Percentiles rank a stretch among this genome's conserved stretches.
These are phyloP conservation scores for Lasioglossum lativentre DNA, from an alignment of 2,888 invertebrate genomes.

Conservation along the genomic window DNA sequence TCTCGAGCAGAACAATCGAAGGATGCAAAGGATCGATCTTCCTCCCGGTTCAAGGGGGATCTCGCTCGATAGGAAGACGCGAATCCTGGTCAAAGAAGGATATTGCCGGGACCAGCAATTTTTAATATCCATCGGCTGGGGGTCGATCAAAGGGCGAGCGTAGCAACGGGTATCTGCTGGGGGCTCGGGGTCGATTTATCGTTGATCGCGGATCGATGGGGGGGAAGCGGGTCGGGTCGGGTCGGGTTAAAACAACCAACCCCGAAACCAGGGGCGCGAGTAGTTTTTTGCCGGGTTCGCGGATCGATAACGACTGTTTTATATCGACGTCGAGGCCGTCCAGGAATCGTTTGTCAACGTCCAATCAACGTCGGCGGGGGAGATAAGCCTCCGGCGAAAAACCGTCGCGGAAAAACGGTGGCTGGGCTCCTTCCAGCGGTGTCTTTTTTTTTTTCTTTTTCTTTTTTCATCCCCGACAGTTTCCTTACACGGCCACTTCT, in stretches of 20 bases:
- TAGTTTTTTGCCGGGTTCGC: conserved; percentile 56
- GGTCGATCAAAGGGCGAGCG: conserved; percentile 10
- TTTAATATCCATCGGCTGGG: conserved; percentile 31
- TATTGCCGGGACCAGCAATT: conserved; percentile 12
- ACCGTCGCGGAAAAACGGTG: conserved; percentile 36
- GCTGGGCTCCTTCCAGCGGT: not conserved
- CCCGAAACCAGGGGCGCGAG: conserved; percentile 23
- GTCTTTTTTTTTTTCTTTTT: not conserved
- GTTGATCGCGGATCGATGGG: conserved; percentile 5
- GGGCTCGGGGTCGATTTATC: conserved; percentile 3
- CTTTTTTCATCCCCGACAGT: not conserved
- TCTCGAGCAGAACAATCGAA: not conserved
- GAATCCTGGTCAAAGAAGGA: not conserved
- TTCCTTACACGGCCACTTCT: conserved; percentile 36
- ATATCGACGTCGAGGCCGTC: conserved; percentile 71
- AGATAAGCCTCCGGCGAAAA: conserved; percentile 48
- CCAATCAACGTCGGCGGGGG: conserved; percentile 77
- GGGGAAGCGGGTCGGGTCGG: not conserved
- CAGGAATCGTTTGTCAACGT: conserved; percentile 81
- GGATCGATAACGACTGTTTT: conserved; percentile 79
- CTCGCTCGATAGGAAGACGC: conserved; percentile 1
- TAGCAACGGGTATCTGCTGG: not conserved
- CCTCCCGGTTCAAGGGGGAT: not conserved
- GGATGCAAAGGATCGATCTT: not conserved
- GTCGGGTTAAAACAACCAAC: conserved; percentile 3